Evolutionary conservation across 2,113 vertebrate genomes (phyloP).

Genomic region (Gavialis gangeticus): DNA sequence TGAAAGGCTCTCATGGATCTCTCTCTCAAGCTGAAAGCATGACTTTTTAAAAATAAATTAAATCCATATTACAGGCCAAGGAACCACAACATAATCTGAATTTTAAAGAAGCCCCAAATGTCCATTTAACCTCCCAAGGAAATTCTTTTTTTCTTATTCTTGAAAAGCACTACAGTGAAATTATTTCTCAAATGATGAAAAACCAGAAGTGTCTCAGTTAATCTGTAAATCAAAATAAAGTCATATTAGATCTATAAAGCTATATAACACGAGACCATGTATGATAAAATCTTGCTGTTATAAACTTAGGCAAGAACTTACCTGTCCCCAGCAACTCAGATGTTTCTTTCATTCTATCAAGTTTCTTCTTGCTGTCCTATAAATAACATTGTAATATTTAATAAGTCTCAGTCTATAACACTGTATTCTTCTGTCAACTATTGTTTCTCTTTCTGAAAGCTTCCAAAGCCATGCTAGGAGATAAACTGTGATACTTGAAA

Average conservation of each 20-base stretch:
- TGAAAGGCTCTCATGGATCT: background rate
- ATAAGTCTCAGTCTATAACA: background rate
- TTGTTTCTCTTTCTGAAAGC: background rate
- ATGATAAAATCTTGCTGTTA: background rate
- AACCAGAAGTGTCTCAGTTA: rapidly evolving
- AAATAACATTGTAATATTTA: background rate
- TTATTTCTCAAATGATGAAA: background rate
- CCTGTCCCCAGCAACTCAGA: background rate
- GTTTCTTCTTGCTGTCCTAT: background rate
- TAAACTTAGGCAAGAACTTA: background rate
- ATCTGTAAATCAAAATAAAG: background rate
- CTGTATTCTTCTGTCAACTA: background rate
- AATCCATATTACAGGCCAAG: background rate
- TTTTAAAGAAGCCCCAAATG: background rate
- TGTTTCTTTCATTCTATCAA: background rate
- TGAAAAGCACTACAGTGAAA: background rate
- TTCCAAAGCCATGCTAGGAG: background rate
- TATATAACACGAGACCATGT: background rate
- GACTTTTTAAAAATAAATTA: conserved; percentile 5
- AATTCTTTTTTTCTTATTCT: background rate
- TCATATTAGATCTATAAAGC: background rate
- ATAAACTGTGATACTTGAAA: background rate
- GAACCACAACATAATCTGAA: background rate
- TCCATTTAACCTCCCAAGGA: rapidly evolving
- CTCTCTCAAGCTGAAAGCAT: background rate